phyloP scores from a whole-genome alignment of 2,888 invertebrate species.

The Harmothoe impar region DNA sequence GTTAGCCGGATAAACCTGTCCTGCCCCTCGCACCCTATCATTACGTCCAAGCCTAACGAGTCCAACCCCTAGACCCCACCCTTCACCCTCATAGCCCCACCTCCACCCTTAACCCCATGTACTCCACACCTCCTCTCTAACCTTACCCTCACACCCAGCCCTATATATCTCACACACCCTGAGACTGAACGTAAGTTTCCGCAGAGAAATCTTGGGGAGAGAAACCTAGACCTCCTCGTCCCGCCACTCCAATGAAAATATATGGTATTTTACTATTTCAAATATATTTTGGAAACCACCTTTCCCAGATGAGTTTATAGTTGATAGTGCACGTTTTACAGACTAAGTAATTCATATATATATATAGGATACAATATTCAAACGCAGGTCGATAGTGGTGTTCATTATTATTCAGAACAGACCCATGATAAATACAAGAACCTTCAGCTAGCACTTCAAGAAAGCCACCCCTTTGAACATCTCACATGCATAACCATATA shows the following conservation, averaged over 20 bases:
- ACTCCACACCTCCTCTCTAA: not conserved
- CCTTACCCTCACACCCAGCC: not conserved
- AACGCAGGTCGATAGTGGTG: too few species aligned
- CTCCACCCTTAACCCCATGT: not conserved
- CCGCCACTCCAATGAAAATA: too few species aligned
- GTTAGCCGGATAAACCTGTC: slow-evolving; percentile 41
- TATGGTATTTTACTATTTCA: too few species aligned
- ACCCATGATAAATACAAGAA: not conserved
- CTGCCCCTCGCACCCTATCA: slow-evolving; percentile 12
- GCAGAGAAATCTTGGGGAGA: not conserved
- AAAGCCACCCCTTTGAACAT: too few species aligned
- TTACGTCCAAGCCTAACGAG: slow-evolving; percentile 45
- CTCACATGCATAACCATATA: too few species aligned
- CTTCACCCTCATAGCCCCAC: not conserved
- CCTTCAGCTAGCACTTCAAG: not conserved
- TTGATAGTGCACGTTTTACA: too few species aligned
- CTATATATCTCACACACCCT: too few species aligned
- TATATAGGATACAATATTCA: too few species aligned
- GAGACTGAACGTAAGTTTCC: not conserved
- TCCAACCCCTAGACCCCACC: slow-evolving; percentile 2
- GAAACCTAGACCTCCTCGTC: too few species aligned
- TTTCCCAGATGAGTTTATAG: too few species aligned
- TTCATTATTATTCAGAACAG: not conserved
- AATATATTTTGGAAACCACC: too few species aligned
- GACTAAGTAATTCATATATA: too few species aligned